Conservation (phyloP, 2,797 vertebrate species). For the Alectoris magna region DNA sequence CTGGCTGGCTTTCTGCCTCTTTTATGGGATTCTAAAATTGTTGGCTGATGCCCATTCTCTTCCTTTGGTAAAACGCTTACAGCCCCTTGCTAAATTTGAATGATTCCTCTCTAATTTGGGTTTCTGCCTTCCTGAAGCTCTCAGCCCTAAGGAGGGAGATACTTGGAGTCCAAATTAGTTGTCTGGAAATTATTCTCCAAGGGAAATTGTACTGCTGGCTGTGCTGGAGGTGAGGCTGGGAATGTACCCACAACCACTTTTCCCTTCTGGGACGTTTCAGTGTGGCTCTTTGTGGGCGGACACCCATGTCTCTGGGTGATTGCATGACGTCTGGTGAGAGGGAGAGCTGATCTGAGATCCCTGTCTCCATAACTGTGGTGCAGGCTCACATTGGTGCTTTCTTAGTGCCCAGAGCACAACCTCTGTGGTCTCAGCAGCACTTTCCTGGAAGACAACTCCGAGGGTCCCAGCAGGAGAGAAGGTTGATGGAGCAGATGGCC, state of each 20-base stretch:
- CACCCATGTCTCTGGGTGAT: background rate
- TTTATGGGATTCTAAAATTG: slow-evolving; percentile 49
- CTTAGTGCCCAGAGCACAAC: background rate
- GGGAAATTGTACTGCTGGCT: background rate
- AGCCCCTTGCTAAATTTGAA: slow-evolving; percentile 16
- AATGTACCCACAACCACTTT: rapidly evolving
- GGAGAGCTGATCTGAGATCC: background rate
- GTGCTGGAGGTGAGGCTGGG: background rate
- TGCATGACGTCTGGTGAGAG: background rate
- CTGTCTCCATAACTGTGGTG: background rate
- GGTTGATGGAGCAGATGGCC: background rate
- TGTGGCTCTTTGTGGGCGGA: background rate
- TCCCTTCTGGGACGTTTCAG: background rate
- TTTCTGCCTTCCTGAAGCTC: background rate
- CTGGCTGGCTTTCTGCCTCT: slow-evolving; percentile 11
- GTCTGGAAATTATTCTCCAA: background rate
- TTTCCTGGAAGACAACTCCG: background rate
- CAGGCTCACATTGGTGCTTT: background rate
- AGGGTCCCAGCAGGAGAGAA: background rate
- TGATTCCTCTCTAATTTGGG: slow-evolving; percentile 49
- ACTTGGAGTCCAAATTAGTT: slow-evolving; percentile 48
- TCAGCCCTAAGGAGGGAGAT: background rate
- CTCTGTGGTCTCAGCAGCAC: background rate
- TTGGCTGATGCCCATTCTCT: background rate
- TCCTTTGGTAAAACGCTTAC: background rate